Conservation (phyloP, 2,113 vertebrate genomes). For the Egretta garzetta region DNA sequence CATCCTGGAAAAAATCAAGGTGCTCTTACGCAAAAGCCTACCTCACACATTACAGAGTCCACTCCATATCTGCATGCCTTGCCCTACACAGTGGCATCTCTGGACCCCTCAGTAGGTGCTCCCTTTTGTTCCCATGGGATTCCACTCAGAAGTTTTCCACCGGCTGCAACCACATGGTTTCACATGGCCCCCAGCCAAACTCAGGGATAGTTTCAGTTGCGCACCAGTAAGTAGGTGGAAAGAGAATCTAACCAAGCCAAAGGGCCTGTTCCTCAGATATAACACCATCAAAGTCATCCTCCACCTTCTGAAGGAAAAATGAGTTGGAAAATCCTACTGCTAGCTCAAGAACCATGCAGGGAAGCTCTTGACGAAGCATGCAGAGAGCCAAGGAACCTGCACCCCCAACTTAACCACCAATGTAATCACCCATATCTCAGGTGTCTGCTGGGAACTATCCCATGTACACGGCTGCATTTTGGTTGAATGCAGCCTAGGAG, state of each 20-base stretch:
- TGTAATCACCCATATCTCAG: background rate
- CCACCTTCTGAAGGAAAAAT: background rate
- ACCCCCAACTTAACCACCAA: background rate
- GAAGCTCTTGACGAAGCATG: background rate
- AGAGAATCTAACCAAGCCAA: background rate
- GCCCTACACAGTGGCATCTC: background rate
- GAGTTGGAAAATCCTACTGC: background rate
- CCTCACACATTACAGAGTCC: background rate
- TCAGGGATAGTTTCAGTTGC: background rate
- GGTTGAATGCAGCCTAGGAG: background rate
- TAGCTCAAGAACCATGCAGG: background rate
- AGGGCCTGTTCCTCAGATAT: background rate
- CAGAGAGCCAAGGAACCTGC: background rate
- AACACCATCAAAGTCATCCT: background rate
- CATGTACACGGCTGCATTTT: background rate
- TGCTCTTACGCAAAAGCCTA: background rate
- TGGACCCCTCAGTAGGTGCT: background rate
- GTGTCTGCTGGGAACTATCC: background rate
- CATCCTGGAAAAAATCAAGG: background rate
- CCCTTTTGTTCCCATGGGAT: background rate
- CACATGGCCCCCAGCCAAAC: background rate
- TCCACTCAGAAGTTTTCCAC: background rate
- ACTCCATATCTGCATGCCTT: accelerated
- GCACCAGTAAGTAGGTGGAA: background rate
- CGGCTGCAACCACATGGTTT: background rate